Percentiles rank a stretch among this genome's conserved stretches.
Evolutionary conservation across 2,113 vertebrate genomes (phyloP).

Genomic region (Tamias sibiricus): DNA sequence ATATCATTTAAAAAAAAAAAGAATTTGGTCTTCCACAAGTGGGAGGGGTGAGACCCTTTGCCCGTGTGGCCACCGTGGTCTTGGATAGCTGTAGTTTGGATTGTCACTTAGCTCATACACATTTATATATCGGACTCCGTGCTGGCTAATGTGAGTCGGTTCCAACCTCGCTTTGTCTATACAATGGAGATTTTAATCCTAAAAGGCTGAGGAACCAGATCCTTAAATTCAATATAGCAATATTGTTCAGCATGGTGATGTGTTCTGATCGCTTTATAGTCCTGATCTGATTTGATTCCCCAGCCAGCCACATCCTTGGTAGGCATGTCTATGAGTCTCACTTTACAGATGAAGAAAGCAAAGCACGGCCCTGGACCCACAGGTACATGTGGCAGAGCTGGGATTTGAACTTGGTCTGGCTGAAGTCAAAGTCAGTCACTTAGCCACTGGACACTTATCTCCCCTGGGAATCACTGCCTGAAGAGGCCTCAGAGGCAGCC

Average conservation of each 20-base stretch:
- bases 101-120: not conserved
- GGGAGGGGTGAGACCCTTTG: rapidly evolving
- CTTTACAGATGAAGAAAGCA: not conserved
- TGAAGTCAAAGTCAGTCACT: not conserved
- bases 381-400: not conserved
- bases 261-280: not conserved
- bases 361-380: not conserved
- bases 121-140: not conserved
- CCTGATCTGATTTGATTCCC: not conserved
- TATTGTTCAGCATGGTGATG: not conserved
- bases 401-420: not conserved
- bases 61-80: not conserved
- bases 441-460: not conserved
- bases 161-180: not conserved
- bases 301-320: not conserved
- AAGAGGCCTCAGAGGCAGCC: not conserved
- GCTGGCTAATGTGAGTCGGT: not conserved
- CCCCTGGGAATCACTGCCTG: not conserved
- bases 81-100: not conserved
- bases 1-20: too few species aligned
- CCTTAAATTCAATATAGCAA: not conserved
- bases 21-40: not conserved
- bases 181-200: not conserved
- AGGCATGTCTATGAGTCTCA: not conserved
- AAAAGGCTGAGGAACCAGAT: not conserved